phyloP scores from a whole-genome alignment of 2,797 vertebrate genomes.

The Manis crassicaudata region DNA sequence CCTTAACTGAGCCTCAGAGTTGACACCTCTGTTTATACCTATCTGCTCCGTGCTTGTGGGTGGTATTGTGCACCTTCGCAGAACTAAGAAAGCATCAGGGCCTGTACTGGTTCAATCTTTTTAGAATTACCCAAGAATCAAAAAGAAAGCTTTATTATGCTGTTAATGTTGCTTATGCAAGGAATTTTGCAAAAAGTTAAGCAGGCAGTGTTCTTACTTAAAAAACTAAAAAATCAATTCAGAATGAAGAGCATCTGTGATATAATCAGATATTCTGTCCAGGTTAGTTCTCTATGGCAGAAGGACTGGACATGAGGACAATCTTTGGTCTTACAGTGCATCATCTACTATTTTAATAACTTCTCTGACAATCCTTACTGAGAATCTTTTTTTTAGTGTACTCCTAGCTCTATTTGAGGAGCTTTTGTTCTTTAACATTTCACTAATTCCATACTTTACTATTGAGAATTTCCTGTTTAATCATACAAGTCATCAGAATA shows the following conservation, averaged over 20 bases:
- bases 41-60: not conserved
- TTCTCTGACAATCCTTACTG: not conserved
- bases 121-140: conserved; percentile 16
- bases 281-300: not conserved
- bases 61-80: not conserved
- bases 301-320: not conserved
- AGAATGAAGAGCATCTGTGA: not conserved
- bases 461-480: conserved; percentile 51
- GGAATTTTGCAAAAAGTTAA: conserved; percentile 40
- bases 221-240: conserved; percentile 19
- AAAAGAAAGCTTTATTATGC: conserved; percentile 39
- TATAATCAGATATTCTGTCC: not conserved
- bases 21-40: conserved; percentile 8
- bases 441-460: conserved; percentile 10
- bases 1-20: conserved; percentile 39
- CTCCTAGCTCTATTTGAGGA: not conserved
- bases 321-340: not conserved
- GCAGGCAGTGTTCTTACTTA: not conserved
- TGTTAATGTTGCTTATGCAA: conserved; percentile 37
- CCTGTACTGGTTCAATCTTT: not conserved
- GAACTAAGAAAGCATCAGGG: not conserved
- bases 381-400: conserved; percentile 2
- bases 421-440: conserved; percentile 50
- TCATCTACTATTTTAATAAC: not conserved
- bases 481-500: conserved; percentile 22